Base-by-base conservation (phyloP, 2,797 vertebrate species). In the Anniella stebbinsi region DNA sequence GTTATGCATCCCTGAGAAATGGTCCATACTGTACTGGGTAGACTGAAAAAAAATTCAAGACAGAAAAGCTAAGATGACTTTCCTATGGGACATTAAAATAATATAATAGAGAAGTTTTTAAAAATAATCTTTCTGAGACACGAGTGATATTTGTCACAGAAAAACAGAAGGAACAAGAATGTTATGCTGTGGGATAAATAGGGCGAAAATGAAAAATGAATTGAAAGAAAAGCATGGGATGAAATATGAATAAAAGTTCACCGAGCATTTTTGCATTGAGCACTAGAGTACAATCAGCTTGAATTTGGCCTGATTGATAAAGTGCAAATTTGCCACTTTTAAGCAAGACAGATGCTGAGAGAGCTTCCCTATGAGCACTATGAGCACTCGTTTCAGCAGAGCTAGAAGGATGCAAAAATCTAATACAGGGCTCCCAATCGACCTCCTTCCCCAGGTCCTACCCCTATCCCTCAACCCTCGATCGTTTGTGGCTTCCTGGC, bases 1-100 rank as follows among this genome's bases (percentile, higher is more conserved):
- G 97, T 99, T 99, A 94, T 99, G 99, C 97, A 97, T 99, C 95
- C 99, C 99, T 86, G 98, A 99, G 98, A 99, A 99, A 95, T 99
- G 99, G 95, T 99, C 99, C 98, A 99, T 98, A 96, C 98, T 99
- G 95, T 99, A 99, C 97, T 99, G 99, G 89, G 98, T 98, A 85
- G 98, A 98, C 99, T 99, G 96, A 67, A 92, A 45, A 94, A 2
- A 91, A 92, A 94, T 8, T 17, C 4, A 85, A 94, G 87, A 91
- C 25, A 91, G 89, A 63, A 41, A 90, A 77, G 8, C 9, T 45
- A 57, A 57, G 60, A 70, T 69, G n/a, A 69, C 30, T 66, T 76
- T 28, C 57, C 18, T 76, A 36, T 36, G 21, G 33, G 25, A 28
- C 21, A 67, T 18, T 83, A 76, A 67, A 75, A 90, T 72, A 60